Evolutionary conservation across 2,888 invertebrate genomes (phyloP).

Genomic region (Trissolcus japonicus): DNA sequence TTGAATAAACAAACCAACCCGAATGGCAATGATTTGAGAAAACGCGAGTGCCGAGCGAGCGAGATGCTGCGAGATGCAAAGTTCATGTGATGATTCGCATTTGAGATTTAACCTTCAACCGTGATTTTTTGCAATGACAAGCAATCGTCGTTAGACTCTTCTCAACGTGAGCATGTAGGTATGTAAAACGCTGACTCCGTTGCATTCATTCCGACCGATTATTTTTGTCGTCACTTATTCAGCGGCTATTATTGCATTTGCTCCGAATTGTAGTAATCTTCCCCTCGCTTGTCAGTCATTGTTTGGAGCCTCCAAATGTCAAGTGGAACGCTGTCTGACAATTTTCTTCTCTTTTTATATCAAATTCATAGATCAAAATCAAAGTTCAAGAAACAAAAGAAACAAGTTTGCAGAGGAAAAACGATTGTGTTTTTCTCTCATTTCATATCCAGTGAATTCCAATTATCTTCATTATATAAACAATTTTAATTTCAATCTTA

Average conservation of each 20-base stretch:
- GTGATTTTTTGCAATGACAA: slow-evolving; percentile 51
- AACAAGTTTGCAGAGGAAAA: too few species aligned
- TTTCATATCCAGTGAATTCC: too few species aligned
- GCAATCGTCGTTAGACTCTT: slow-evolving; percentile 50
- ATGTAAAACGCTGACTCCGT: slow-evolving; percentile 32
- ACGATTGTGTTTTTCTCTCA: too few species aligned
- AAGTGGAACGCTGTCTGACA: not conserved
- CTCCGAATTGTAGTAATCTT: slow-evolving; percentile 18
- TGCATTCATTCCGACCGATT: slow-evolving; percentile 32
- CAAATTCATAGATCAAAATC: not conserved
- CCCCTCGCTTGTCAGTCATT: slow-evolving; percentile 14
- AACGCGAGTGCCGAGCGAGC: slow-evolving; percentile 15
- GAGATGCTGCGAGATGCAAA: slow-evolving; percentile 34
- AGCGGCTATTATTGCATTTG: slow-evolving; percentile 15
- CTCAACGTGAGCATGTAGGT: slow-evolving; percentile 50
- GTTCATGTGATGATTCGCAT: slow-evolving; percentile 46
- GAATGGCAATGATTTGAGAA: slow-evolving; percentile 17
- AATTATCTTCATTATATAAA: too few species aligned
- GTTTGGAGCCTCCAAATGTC: slow-evolving; percentile 2
- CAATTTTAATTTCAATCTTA: too few species aligned
- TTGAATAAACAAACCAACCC: slow-evolving; percentile 7
- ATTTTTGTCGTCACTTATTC: slow-evolving; percentile 3
- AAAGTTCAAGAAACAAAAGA: too few species aligned
- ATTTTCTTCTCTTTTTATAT: not conserved
- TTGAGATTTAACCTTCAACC: slow-evolving; percentile 55